These are phyloP conservation scores for Pinna nobilis DNA, from an alignment of 1,140 invertebrate genomes.

Conservation along the genomic window DNA sequence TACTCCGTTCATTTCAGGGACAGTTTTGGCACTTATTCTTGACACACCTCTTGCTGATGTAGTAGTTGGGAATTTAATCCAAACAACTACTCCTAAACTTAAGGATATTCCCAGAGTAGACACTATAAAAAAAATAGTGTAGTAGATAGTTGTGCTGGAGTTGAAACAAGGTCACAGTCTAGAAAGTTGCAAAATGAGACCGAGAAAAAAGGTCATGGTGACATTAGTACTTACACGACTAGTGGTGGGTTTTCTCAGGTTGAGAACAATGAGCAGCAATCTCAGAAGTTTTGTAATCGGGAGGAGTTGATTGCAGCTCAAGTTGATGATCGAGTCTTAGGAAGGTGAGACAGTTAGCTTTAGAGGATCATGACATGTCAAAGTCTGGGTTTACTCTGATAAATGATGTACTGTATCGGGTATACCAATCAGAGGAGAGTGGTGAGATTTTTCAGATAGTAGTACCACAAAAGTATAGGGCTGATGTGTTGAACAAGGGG, in stretches of 20 bases:
- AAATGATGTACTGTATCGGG: conserved; percentile 12
- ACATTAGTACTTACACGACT: not conserved
- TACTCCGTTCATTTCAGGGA: no score
- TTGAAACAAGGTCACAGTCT: not conserved
- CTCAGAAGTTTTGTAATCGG: not conserved
- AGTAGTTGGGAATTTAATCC: no score
- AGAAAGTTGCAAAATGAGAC: not conserved
- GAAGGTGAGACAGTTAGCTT: not conserved
- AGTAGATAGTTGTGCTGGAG: not conserved
- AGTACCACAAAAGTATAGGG: conserved; percentile 2
- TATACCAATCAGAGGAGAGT: not conserved
- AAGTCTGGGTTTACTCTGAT: conserved; percentile 9
- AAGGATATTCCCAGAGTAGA: no score
- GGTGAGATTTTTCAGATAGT: conserved; percentile 4
- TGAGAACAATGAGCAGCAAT: not conserved
- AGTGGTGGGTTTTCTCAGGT: not conserved
- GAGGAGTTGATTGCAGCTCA: no score
- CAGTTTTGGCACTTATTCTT: no score
- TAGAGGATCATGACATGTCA: not conserved
- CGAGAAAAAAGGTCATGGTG: not conserved
- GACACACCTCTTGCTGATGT: no score
- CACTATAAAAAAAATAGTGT: no score
- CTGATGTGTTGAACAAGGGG: not conserved
- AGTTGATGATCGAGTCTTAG: no score
- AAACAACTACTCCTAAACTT: no score